Evolutionary conservation across 2,113 vertebrate genomes (phyloP).

Genomic region (Oophaga pumilio): DNA sequence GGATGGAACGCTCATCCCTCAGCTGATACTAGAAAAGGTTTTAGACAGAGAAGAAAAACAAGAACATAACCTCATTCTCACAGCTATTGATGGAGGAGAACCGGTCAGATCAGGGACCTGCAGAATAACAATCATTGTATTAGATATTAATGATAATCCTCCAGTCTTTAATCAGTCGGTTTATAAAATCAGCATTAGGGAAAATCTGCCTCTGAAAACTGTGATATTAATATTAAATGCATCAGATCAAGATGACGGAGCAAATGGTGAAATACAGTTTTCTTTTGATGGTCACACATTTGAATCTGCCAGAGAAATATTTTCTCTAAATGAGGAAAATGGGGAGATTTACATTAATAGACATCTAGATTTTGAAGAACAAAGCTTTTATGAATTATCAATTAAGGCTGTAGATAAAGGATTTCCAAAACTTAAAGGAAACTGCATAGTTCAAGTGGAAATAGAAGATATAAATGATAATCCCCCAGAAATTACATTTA

Average conservation of each 20-base stretch:
- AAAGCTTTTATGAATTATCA: conserved; percentile 72
- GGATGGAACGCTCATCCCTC: conserved; percentile 77
- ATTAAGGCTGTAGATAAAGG: conserved; percentile 79
- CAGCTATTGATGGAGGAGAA: conserved; percentile 75
- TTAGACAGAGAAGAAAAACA: conserved; percentile 76
- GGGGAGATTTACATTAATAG: conserved; percentile 76
- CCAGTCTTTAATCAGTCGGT: conserved; percentile 68
- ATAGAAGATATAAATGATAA: conserved; percentile 79
- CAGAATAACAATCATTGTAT: conserved; percentile 70
- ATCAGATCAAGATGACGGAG: conserved; percentile 69
- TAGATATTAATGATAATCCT: conserved; percentile 78
- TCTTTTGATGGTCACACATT: conserved; percentile 78
- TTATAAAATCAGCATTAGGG: conserved; percentile 69
- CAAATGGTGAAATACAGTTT: conserved; percentile 76
- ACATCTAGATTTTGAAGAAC: conserved; percentile 75
- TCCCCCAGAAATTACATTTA: conserved; percentile 73
- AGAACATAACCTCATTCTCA: conserved; percentile 74
- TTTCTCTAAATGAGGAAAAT: conserved; percentile 70
- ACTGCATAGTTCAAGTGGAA: conserved; percentile 77
- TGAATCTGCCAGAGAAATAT: conserved; percentile 69
- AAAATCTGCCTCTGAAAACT: conserved; percentile 70
- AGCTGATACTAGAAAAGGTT: conserved; percentile 75
- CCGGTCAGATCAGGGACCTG: conserved; percentile 73
- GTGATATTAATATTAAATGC: conserved; percentile 72
- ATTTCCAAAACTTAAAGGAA: conserved; percentile 68